Percentiles rank a stretch among this genome's conserved stretches.
These are phyloP conservation scores for Raja brachyura DNA, from an alignment of 2,113 vertebrate species.

Conservation along the genomic window DNA sequence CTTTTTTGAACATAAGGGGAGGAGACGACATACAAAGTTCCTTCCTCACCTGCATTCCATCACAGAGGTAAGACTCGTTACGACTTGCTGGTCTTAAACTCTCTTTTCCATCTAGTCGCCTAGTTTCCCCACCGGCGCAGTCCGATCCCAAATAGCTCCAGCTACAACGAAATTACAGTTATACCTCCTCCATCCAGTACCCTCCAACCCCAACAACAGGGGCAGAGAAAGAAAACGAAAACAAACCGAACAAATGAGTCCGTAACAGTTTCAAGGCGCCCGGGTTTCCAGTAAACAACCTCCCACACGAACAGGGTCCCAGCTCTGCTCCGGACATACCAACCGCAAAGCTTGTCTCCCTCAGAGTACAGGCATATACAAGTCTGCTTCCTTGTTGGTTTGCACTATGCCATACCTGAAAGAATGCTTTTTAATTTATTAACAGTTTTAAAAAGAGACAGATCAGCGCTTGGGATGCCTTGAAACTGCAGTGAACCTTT, in stretches of 20 bases:
- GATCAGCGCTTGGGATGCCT: background rate
- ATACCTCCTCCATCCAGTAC: background rate
- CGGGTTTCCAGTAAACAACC: background rate
- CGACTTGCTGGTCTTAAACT: background rate
- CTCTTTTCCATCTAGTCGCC: background rate
- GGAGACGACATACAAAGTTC: background rate
- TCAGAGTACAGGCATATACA: background rate
- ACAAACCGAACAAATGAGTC: background rate
- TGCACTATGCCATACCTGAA: background rate
- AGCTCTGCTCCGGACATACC: background rate
- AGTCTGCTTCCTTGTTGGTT: background rate
- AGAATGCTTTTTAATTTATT: background rate
- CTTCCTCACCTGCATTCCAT: constrained; percentile 1
- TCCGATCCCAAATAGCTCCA: background rate
- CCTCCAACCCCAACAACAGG: background rate
- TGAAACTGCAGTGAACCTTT: background rate
- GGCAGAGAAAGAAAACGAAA: background rate
- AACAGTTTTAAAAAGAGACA: background rate
- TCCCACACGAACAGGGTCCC: background rate
- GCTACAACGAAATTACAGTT: background rate
- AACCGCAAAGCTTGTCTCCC: background rate
- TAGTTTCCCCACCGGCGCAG: background rate
- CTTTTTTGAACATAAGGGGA: background rate
- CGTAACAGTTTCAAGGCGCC: background rate
- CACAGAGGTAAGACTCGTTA: background rate